These are phyloP conservation scores for Neomicropteryx cornuta DNA, from an alignment of 1,140 invertebrate species.

Conservation along the genomic window DNA sequence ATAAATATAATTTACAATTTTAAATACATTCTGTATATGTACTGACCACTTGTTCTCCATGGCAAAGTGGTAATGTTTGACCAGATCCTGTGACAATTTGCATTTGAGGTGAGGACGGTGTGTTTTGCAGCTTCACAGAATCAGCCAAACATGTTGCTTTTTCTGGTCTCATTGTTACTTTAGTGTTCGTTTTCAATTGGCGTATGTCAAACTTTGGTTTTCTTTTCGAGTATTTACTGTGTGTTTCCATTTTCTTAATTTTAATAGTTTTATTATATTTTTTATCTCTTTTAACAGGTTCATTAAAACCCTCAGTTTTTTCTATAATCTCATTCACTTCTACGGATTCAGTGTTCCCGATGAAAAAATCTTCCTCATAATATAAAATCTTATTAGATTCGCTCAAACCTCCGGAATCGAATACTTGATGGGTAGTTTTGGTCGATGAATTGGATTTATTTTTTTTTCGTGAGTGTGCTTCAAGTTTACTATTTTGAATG, in stretches of 20 bases:
- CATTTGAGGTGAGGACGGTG: conserved; percentile 29
- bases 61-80: conserved; percentile 37
- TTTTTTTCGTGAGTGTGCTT: conserved; percentile 10
- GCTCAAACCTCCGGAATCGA: too few relatives aligned
- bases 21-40: neutral
- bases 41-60: conserved; percentile 48
- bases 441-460: conserved; percentile 14
- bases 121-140: neutral
- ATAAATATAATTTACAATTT: neutral
- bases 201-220: conserved; percentile 28
- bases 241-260: conserved; percentile 19
- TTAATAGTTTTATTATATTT: conserved; percentile 5
- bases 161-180: conserved; percentile 22
- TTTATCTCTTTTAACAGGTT: conserved; percentile 17
- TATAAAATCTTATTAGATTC: too few relatives aligned
- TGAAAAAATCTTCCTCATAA: conserved; percentile 25
- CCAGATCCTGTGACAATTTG: conserved; percentile 40
- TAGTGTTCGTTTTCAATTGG: neutral
- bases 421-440: too few relatives aligned
- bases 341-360: conserved; percentile 24
- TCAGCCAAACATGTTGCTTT: conserved; percentile 14
- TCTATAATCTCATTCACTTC: conserved; percentile 19
- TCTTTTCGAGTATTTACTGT: conserved; percentile 23
- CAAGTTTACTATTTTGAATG: conserved; percentile 1
- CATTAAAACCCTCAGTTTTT: conserved; percentile 17